Evolutionary conservation across 2,797 vertebrate species (phyloP).

Genomic region (Emydoidea blandingii): DNA sequence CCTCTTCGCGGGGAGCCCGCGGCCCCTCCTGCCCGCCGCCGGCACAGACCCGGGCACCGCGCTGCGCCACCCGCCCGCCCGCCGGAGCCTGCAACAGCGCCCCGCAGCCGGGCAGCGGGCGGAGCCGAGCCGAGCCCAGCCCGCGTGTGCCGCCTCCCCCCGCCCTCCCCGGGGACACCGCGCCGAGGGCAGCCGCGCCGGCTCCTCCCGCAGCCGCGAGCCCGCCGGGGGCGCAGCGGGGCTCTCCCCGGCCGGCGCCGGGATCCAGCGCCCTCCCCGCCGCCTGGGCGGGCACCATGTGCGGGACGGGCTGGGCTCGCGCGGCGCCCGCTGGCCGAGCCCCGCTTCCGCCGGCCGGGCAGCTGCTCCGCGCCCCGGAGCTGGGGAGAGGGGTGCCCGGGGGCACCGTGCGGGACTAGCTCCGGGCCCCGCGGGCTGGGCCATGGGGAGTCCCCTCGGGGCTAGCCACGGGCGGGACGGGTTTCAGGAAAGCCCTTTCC

Average conservation of each 20-base stretch:
- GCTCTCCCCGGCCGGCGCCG: too few relatives aligned
- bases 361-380: not conserved
- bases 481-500: not conserved
- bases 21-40: slow-evolving; percentile 49
- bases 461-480: too few relatives aligned
- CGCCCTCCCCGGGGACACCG: not conserved
- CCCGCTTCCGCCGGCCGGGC: not conserved
- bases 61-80: slow-evolving; percentile 27
- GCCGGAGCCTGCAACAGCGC: slow-evolving; percentile 39
- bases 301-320: not conserved
- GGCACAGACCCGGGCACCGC: slow-evolving; percentile 54
- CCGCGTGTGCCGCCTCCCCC: not conserved
- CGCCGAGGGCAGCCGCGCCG: not conserved
- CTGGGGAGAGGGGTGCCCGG: not conserved
- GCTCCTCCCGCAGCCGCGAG: not conserved
- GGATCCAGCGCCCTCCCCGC: too few relatives aligned
- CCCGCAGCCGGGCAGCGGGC: slow-evolving; percentile 46
- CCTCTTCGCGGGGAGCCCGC: slow-evolving; percentile 46
- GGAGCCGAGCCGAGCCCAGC: slow-evolving; percentile 4
- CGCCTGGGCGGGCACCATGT: not conserved
- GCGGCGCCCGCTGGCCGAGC: not conserved
- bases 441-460: not conserved
- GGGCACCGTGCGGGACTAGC: too few relatives aligned
- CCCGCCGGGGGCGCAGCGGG: not conserved
- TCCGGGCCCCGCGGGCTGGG: not conserved